phyloP scores from a whole-genome alignment of 53 echinoderm and acorn worm species.

The Astropecten irregularis region DNA sequence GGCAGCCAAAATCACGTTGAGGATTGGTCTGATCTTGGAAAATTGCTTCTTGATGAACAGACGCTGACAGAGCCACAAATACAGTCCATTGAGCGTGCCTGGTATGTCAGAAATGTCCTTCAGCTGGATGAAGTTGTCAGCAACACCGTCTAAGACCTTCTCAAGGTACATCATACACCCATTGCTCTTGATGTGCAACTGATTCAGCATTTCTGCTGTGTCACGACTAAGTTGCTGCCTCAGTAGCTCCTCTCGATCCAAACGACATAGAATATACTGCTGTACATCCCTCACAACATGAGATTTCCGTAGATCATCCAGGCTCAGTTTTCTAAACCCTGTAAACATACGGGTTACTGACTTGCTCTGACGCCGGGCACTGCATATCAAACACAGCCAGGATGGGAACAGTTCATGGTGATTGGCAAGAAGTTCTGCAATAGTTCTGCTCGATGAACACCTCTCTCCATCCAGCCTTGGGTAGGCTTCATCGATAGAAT shows the following conservation, averaged over 20 bases:
- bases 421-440: conserved; percentile 96
- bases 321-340: conserved; percentile 94
- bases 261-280: conserved; percentile 93
- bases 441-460: conserved; percentile 78
- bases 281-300: conserved; percentile 98
- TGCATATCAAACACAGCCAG: conserved; percentile 94
- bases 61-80: conserved; percentile 94
- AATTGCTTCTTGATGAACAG: conserved; percentile 90
- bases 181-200: conserved; percentile 98
- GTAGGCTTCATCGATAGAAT: conserved; percentile 95
- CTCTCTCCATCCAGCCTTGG: conserved; percentile 73
- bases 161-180: conserved; percentile 98
- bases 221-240: conserved; percentile 92
- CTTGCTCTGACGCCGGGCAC: conserved; percentile 96
- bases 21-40: conserved; percentile 79
- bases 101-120: conserved; percentile 94
- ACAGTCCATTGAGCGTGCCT: conserved; percentile 96
- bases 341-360: conserved; percentile 97
- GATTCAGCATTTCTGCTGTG: conserved; percentile 98
- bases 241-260: conserved; percentile 93
- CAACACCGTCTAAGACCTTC: conserved; percentile 95
- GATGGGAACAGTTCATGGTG: conserved; percentile 98
- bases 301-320: conserved; percentile 95
- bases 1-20: conserved; percentile 90
- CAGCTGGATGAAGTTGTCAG: conserved; percentile 89